Evolutionary conservation across 2,113 vertebrate species (phyloP).

Genomic region (Neodon shergylaensis): DNA sequence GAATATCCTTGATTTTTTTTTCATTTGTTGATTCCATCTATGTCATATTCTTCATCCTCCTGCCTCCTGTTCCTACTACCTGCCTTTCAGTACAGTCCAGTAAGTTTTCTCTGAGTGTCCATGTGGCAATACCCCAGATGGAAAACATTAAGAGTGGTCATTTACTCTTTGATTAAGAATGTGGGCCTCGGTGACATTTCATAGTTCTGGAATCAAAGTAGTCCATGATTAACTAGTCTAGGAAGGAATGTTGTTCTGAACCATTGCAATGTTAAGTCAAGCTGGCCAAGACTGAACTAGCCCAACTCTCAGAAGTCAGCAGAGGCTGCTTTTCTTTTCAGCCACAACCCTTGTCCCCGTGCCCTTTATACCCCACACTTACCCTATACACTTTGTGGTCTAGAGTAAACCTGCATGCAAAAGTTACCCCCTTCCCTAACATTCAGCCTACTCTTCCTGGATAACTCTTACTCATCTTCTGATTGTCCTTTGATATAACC

Average conservation of each 20-base stretch:
- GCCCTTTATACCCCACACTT: background rate
- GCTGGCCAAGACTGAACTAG: background rate
- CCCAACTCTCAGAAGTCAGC: background rate
- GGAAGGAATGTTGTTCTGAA: background rate
- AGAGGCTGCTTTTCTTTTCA: background rate
- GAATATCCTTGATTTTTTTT: background rate
- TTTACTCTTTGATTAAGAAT: background rate
- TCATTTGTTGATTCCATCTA: background rate
- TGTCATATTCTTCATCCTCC: background rate
- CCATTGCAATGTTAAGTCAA: background rate
- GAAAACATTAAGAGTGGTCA: background rate
- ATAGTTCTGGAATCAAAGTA: background rate
- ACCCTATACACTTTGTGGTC: background rate
- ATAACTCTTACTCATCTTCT: background rate
- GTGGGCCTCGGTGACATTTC: background rate
- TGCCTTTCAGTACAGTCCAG: background rate
- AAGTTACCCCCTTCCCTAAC: background rate
- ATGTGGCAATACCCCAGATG: background rate
- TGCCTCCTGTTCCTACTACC: background rate
- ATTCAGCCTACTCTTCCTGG: background rate
- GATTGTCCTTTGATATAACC: background rate
- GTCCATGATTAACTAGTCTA: background rate
- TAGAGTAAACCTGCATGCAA: background rate
- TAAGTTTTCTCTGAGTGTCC: background rate
- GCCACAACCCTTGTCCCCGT: background rate